phyloP scores from a whole-genome alignment of 2,888 invertebrate genomes.

The Trissolcus japonicus region DNA sequence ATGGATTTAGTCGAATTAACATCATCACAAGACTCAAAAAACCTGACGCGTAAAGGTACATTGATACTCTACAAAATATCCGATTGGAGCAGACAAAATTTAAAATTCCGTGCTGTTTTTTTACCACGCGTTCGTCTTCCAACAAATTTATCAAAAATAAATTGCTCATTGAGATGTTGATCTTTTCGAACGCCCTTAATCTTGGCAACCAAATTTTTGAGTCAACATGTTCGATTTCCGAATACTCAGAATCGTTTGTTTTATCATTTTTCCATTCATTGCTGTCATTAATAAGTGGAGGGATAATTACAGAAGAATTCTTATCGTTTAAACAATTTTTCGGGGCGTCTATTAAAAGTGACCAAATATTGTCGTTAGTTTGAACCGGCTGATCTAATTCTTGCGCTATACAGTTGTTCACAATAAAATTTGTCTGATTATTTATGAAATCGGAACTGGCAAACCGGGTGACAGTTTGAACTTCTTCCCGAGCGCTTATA shows the following conservation, averaged over 20 bases:
- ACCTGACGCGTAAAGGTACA: slow-evolving; percentile 67
- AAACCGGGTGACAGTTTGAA: not conserved
- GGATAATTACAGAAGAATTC: too few relatives aligned
- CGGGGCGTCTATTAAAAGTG: not conserved
- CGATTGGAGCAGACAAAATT: slow-evolving; percentile 62
- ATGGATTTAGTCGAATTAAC: slow-evolving; percentile 59
- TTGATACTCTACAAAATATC: slow-evolving; percentile 63
- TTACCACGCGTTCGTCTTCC: not conserved
- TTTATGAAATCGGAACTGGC: not conserved
- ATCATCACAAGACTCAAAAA: slow-evolving; percentile 64
- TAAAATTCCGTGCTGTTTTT: slow-evolving; percentile 23
- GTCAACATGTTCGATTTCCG: not conserved
- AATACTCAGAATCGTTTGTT: not conserved
- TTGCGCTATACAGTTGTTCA: not conserved
- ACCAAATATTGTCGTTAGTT: not conserved
- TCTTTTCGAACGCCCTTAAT: not conserved
- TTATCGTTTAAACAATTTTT: not conserved
- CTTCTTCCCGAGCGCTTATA: not conserved
- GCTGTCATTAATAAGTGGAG: not conserved
- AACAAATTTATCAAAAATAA: slow-evolving; percentile 12
- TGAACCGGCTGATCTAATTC: not conserved
- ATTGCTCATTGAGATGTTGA: slow-evolving; percentile 6
- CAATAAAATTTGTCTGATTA: not conserved
- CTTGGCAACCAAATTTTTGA: not conserved
- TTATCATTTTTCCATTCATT: not conserved